phyloP scores from a whole-genome alignment of 2,888 invertebrate species.

The Pristionchus fissidentatus region DNA sequence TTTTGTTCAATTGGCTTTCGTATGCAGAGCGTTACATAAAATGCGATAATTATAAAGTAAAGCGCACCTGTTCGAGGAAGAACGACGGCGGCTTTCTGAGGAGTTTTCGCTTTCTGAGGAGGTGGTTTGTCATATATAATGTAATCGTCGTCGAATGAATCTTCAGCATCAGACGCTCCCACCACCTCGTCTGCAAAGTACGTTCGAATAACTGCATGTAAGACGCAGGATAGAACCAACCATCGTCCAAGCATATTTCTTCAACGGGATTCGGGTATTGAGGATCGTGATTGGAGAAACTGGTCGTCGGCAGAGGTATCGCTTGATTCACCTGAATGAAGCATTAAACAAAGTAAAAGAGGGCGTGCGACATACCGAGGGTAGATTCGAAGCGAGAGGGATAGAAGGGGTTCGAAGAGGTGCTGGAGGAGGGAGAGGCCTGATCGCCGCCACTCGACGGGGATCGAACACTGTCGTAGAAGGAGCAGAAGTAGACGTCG shows the following conservation, averaged over 20 bases:
- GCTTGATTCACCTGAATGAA: constrained; percentile 22
- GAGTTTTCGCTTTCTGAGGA: background rate
- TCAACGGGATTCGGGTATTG: background rate
- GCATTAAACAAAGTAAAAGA: background rate
- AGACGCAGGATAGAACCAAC: background rate
- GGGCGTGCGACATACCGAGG: background rate
- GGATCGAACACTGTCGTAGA: constrained; percentile 32
- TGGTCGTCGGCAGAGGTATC: background rate
- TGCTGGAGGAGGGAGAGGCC: background rate
- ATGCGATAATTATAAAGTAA: background rate
- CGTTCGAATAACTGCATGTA: background rate
- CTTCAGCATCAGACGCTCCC: background rate
- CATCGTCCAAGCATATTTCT: background rate
- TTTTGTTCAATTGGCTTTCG: background rate
- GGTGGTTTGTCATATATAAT: constrained; percentile 19
- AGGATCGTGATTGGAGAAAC: background rate
- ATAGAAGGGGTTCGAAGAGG: background rate
- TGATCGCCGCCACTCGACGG: background rate
- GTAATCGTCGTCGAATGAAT: constrained; percentile 43
- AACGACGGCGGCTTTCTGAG: background rate
- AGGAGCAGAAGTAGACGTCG: background rate
- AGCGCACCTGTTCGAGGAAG: background rate
- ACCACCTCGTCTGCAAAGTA: constrained; percentile 13
- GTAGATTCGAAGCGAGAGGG: background rate
- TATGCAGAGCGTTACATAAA: background rate